Evolutionary conservation across 2,113 vertebrate genomes (phyloP).

Genomic region (Opisthocomus hoazin): DNA sequence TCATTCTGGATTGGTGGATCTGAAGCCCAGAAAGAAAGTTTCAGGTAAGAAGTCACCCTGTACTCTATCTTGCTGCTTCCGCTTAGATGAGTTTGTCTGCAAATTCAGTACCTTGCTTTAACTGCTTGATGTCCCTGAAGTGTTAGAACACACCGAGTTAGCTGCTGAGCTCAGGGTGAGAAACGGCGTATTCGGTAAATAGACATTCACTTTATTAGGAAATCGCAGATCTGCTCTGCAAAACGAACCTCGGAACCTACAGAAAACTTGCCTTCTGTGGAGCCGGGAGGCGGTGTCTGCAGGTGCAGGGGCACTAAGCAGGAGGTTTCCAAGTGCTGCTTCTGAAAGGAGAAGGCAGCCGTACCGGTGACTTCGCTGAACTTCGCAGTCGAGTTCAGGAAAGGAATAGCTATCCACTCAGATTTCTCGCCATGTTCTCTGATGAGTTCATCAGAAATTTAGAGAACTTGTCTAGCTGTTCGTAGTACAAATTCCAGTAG

Average conservation of each 20-base stretch:
- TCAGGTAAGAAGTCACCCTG: conserved; percentile 79
- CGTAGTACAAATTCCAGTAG: not conserved
- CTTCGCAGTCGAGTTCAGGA: not conserved
- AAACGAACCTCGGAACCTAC: not conserved
- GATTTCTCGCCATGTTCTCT: not conserved
- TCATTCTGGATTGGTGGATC: conserved; percentile 82
- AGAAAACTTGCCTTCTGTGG: not conserved
- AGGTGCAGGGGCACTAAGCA: not conserved
- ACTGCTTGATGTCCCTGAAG: not conserved
- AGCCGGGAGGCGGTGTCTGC: not conserved
- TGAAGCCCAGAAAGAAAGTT: conserved; percentile 77
- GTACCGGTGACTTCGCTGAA: not conserved
- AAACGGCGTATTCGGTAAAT: not conserved
- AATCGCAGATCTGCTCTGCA: not conserved
- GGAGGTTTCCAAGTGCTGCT: not conserved
- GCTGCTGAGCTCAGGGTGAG: not conserved
- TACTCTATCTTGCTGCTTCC: conserved; percentile 67
- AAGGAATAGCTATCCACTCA: not conserved
- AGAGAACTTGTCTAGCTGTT: not conserved
- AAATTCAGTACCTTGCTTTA: conserved; percentile 26
- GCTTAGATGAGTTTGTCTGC: conserved; percentile 55
- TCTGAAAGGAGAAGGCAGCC: not conserved
- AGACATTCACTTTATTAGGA: not conserved
- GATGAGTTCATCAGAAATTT: not conserved
- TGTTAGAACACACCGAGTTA: not conserved